Conservation (phyloP, 2,797 vertebrate species). For the Sphenopsis melanotis region DNA sequence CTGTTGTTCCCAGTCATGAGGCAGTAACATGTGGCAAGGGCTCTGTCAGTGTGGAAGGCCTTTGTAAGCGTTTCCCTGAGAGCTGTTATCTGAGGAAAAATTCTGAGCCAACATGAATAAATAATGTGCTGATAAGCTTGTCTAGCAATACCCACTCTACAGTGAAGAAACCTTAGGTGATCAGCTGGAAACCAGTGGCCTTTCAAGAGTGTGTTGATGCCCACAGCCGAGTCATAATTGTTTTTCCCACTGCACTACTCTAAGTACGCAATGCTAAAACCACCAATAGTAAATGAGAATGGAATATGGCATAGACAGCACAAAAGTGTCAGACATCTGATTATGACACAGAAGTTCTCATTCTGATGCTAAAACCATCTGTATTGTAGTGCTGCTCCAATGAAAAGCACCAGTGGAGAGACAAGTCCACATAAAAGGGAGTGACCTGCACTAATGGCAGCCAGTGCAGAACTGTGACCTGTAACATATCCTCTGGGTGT, state of each 20-base stretch:
- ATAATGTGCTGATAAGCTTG: not conserved
- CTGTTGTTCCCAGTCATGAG: not conserved
- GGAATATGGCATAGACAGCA: not conserved
- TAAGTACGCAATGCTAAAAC: not conserved
- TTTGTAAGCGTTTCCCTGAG: not conserved
- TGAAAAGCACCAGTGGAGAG: not conserved
- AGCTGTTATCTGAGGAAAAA: not conserved
- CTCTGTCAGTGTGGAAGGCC: not conserved
- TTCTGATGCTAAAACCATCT: not conserved
- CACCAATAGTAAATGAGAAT: not conserved
- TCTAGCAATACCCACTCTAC: not conserved
- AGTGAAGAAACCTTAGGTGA: not conserved
- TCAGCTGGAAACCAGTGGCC: not conserved
- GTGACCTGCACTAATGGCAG: not conserved
- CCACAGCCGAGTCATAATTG: not conserved
- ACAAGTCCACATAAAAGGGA: not conserved
- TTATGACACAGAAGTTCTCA: no score
- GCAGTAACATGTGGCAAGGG: not conserved
- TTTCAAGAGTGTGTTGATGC: not conserved
- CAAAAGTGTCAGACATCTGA: not conserved
- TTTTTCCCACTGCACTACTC: not conserved
- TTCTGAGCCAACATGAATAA: slow-evolving; percentile 15
- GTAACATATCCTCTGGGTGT: not conserved
- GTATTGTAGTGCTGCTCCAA: not conserved
- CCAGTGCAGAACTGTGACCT: not conserved